Evolutionary conservation across 2,888 invertebrate species (phyloP).

Genomic region (Pardosa pseudoannulata): DNA sequence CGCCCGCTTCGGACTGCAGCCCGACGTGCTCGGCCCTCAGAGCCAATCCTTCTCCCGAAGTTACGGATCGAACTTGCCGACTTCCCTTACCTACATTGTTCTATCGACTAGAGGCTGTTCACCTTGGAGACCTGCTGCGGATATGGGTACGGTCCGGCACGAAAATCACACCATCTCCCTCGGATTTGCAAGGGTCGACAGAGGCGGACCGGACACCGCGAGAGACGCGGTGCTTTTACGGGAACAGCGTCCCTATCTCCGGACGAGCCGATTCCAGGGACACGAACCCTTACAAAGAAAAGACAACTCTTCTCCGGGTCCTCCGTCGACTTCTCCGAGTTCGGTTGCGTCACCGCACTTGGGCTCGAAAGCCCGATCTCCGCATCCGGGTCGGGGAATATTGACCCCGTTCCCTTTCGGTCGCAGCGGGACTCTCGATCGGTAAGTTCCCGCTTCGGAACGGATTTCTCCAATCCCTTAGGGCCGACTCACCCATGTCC

Average conservation of each 20-base stretch:
- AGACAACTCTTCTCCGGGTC: slow-evolving; percentile 79
- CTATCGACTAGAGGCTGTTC: slow-evolving; percentile 84
- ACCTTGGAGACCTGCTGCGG: slow-evolving; percentile 88
- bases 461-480: no score
- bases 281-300: slow-evolving; percentile 78
- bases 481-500: no score
- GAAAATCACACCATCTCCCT: slow-evolving; percentile 71
- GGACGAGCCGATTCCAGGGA: slow-evolving; percentile 79
- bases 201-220: no score
- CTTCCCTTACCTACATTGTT: slow-evolving; percentile 84
- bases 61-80: slow-evolving; percentile 82
- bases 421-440: no score
- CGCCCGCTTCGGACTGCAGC: slow-evolving; percentile 80
- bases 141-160: slow-evolving; percentile 79
- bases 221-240: slow-evolving; percentile 78
- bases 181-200: no score
- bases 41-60: slow-evolving; percentile 85
- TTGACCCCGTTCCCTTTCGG: no score
- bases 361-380: no score
- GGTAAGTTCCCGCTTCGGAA: no score
- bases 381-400: no score
- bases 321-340: no score
- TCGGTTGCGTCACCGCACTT: no score
- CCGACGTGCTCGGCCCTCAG: slow-evolving; percentile 83
- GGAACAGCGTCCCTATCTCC: slow-evolving; percentile 77